Percentiles rank a stretch among this genome's conserved stretches.
Evolutionary conservation across 2,888 invertebrate genomes (phyloP).

Genomic region (Heliconius charithonia): DNA sequence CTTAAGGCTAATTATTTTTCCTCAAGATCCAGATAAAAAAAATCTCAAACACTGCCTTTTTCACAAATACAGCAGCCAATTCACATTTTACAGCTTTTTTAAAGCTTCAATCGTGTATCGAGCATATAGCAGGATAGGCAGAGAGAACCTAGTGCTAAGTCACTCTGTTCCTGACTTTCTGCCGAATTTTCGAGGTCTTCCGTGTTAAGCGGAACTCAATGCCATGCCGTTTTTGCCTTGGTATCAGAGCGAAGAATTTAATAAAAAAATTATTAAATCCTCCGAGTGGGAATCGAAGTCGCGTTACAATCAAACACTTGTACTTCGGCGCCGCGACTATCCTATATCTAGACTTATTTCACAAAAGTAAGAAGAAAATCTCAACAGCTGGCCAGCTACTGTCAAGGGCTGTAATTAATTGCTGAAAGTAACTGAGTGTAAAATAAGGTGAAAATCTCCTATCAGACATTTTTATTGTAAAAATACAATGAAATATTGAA

Average conservation of each 20-base stretch:
- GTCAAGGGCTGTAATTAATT: slow-evolving; percentile 19
- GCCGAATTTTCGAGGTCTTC: neutral
- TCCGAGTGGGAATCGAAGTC: too few relatives aligned
- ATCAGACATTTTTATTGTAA: neutral
- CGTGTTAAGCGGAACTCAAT: neutral
- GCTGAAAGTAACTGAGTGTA: neutral
- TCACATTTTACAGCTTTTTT: neutral
- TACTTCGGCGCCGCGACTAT: too few relatives aligned
- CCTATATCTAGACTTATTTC: too few relatives aligned
- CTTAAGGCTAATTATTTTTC: neutral
- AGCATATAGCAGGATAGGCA: neutral
- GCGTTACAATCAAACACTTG: too few relatives aligned
- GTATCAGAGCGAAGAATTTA: too few relatives aligned
- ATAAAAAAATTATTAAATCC: too few relatives aligned
- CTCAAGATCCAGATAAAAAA: neutral
- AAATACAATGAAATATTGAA: neutral
- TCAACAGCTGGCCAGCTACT: neutral
- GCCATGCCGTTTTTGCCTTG: too few relatives aligned
- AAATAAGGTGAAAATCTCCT: slow-evolving; percentile 15
- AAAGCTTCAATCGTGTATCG: neutral
- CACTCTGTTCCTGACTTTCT: neutral
- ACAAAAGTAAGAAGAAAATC: neutral
- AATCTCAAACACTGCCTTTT: neutral
- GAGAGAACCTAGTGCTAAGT: neutral
- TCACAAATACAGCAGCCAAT: neutral